A percentile compares a stretch with the other conserved stretches of the same genome.
phyloP scores from a whole-genome alignment of 1,140 invertebrate genomes.

The Drosophila pseudoobscura region DNA sequence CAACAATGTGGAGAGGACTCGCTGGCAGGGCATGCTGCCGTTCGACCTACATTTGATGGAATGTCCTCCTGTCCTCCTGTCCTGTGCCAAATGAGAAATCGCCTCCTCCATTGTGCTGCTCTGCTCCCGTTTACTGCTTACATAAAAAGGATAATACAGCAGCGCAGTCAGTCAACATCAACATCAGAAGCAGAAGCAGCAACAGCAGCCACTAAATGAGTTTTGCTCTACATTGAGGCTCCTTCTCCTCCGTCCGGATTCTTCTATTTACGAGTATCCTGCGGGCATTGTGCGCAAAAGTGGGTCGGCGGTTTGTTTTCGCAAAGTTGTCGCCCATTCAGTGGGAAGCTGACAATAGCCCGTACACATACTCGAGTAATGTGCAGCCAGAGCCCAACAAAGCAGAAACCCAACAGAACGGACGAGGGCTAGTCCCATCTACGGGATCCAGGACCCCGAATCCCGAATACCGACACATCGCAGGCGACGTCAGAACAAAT shows the following conservation, averaged over 20 bases:
- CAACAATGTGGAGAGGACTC: conserved; percentile 40
- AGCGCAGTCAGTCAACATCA: conserved; percentile 1
- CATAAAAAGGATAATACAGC: conserved; percentile 49
- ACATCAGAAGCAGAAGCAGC: conserved; percentile 22
- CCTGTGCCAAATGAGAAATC: conserved; percentile 46
- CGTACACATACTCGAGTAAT: conserved; percentile 10
- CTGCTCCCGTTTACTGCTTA: conserved; percentile 44
- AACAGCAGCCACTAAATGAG: conserved; percentile 46
- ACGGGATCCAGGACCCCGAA: neutral
- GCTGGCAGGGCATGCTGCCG: conserved; percentile 15
- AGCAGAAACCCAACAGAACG: conserved; percentile 1
- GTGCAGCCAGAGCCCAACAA: conserved; percentile 1
- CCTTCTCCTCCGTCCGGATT: neutral
- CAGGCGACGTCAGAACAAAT: conserved; percentile 41
- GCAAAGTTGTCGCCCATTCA: conserved; percentile 36
- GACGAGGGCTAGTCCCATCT: conserved; percentile 6
- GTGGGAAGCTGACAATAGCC: conserved; percentile 26
- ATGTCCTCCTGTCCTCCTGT: conserved; percentile 26
- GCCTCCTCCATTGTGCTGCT: conserved; percentile 19
- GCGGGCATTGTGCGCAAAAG: conserved; percentile 30
- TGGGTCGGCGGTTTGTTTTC: conserved; percentile 45
- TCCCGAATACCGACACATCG: conserved; percentile 23
- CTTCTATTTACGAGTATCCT: conserved; percentile 23
- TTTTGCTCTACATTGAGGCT: conserved; percentile 49
- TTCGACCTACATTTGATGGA: conserved; percentile 39